A percentile compares a stretch with the other conserved stretches of the same genome.
Conservation (phyloP, 2,113 vertebrate genomes). For the Zosterops lateralis region DNA sequence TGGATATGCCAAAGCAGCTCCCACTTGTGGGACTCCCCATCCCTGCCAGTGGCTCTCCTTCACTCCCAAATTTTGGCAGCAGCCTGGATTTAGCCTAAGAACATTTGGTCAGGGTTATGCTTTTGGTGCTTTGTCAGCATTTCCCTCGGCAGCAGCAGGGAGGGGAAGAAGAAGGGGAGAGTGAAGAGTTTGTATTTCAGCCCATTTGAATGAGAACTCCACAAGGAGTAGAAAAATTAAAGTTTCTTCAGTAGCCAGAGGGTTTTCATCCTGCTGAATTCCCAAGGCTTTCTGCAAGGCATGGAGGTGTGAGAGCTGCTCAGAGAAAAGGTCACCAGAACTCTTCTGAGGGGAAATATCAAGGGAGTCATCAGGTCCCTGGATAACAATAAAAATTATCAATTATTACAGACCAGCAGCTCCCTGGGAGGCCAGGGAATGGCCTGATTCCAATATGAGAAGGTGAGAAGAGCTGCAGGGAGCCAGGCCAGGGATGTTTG, state of each 20-base stretch:
- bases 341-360: not conserved
- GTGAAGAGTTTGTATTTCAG: not conserved
- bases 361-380: not conserved
- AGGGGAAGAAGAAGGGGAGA: not conserved
- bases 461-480: not conserved
- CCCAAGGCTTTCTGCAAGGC: not conserved
- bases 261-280: not conserved
- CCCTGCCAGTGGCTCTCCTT: not conserved
- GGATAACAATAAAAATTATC: not conserved
- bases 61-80: not conserved
- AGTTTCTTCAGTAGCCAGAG: not conserved
- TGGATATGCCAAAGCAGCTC: not conserved
- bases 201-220: not conserved
- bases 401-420: not conserved
- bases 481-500: not conserved
- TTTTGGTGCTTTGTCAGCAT: not conserved
- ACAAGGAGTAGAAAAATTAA: not conserved
- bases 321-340: not conserved
- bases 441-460: not conserved
- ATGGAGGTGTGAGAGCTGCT: not conserved
- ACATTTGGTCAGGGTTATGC: not conserved
- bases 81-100: not conserved
- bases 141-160: not conserved
- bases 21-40: not conserved
- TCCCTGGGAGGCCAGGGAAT: not conserved